Base-by-base conservation (phyloP, 2,113 vertebrate species). In the Prunella himalayana region DNA sequence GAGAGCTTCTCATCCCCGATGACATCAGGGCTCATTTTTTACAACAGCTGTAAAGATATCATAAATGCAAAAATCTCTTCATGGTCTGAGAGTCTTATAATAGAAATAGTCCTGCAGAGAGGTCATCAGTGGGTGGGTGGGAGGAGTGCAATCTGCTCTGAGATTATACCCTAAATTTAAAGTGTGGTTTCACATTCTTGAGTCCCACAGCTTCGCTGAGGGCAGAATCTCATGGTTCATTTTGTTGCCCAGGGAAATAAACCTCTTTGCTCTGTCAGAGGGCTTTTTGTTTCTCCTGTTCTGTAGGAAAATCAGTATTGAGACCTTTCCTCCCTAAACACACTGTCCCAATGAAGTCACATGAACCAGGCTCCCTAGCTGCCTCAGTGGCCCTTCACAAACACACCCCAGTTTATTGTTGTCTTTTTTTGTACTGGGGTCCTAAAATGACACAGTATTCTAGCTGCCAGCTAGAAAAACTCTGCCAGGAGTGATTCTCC, bases 311-410 rank as follows among this genome's bases (percentile, higher is more conserved):
- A 42, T 33, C 45, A 41, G 15, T 20, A 23, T 17, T 45, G 44
- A 82, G 50, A 57, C 16, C 25, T 66, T 45, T 63, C 56, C 49
- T 61, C 28, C 42, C 53, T 28, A 68, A 82, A 81, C 24, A 37
- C 1, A 0, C 12, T 73, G 12, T 7, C n/a, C 35, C 21, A 31
- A 2, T 25, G 42, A 54, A 71, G 15, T 10, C 11, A 30, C 1
- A 1, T 18, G 44, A 37, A 86, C 44, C 18, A 47, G 23, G 9
- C 5, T 22, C 23, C 10, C 42, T 9, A 4, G 23, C 20, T 30
- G 14, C 16, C 33, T 28, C 39, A 56, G 14, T 15, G 37, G 16
- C 41, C 15, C 19, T 37, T 28, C 16, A 35, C 31, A 42, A 65
- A 24, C 16, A 47, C 68, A 80, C 3, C 6, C 4, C 10, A 51